A percentile compares a stretch with the other conserved stretches of the same genome.
Conservation (phyloP, 2,113 vertebrate species). For the Sylvietta virens region DNA sequence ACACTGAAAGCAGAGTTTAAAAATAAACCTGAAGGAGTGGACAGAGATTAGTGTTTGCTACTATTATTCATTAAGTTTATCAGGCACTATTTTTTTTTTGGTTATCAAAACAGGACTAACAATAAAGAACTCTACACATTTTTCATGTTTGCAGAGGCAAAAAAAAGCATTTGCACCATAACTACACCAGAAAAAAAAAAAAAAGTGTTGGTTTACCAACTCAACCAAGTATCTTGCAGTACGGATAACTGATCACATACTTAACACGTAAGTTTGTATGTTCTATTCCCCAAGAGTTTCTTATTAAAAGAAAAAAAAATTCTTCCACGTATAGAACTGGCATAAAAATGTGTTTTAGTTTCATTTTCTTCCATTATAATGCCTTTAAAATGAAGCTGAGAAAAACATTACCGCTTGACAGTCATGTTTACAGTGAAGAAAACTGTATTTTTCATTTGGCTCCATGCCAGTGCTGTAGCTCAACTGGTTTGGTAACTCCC, state of each 20-base stretch:
- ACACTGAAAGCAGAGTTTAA: not conserved
- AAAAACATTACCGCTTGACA: slow-evolving; percentile 59
- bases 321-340: slow-evolving; percentile 19
- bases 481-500: slow-evolving; percentile 62
- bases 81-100: not conserved
- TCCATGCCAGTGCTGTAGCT: slow-evolving; percentile 19
- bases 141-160: not conserved
- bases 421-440: slow-evolving; percentile 61
- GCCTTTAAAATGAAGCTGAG: slow-evolving; percentile 54
- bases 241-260: not conserved
- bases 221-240: not conserved
- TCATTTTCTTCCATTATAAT: slow-evolving; percentile 53
- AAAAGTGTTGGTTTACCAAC: not conserved
- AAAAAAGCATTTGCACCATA: not conserved
- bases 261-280: not conserved
- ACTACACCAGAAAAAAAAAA: slow-evolving; percentile 6
- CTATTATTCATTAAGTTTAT: slow-evolving; percentile 30
- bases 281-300: not conserved
- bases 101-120: slow-evolving; percentile 33
- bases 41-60: slow-evolving; percentile 3
- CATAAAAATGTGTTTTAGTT: slow-evolving; percentile 49
- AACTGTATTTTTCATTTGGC: slow-evolving; percentile 61
- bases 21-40: not conserved
- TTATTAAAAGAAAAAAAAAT: slow-evolving; percentile 2
- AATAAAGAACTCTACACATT: slow-evolving; percentile 41